Evolutionary conservation across 1,140 invertebrate species (phyloP).

Genomic region (Papilio aristodemus): DNA sequence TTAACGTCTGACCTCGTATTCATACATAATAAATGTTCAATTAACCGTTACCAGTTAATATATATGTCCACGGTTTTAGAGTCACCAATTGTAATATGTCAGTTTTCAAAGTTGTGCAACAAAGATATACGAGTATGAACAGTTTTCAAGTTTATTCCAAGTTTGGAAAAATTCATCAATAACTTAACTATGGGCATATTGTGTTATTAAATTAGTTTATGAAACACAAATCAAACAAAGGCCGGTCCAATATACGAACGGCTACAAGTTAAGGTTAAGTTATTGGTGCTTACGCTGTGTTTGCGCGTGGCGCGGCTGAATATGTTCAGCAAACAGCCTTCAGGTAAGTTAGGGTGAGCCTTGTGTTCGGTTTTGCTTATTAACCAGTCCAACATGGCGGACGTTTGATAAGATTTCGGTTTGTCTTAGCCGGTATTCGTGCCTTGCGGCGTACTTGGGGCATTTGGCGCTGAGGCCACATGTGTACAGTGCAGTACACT

Average conservation of each 20-base stretch:
- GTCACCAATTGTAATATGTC: too few relatives aligned
- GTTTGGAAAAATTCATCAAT: neutral
- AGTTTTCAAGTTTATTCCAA: neutral
- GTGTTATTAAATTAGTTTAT: constrained; percentile 19
- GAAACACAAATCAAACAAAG: constrained; percentile 27
- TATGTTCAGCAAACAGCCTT: constrained; percentile 70
- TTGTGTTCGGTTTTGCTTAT: constrained; percentile 77
- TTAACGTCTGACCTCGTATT: too few relatives aligned
- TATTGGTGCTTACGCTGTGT: constrained; percentile 52
- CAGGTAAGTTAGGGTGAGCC: constrained; percentile 66
- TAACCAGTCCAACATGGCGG: constrained; percentile 73
- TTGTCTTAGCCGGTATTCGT: constrained; percentile 75
- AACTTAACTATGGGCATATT: neutral
- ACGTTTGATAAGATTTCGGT: constrained; percentile 76
- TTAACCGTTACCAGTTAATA: too few relatives aligned
- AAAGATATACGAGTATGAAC: neutral
- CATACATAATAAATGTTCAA: too few relatives aligned
- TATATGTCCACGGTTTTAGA: too few relatives aligned
- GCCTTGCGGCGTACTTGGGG: constrained; percentile 67
- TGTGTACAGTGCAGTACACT: constrained; percentile 44
- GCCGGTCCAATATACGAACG: constrained; percentile 5
- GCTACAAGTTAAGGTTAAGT: constrained; percentile 41
- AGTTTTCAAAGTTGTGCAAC: too few relatives aligned
- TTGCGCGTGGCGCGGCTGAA: constrained; percentile 61
- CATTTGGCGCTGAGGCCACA: constrained; percentile 69